phyloP scores from a whole-genome alignment of 2,797 vertebrate species.

The Smutsia gigantea region DNA sequence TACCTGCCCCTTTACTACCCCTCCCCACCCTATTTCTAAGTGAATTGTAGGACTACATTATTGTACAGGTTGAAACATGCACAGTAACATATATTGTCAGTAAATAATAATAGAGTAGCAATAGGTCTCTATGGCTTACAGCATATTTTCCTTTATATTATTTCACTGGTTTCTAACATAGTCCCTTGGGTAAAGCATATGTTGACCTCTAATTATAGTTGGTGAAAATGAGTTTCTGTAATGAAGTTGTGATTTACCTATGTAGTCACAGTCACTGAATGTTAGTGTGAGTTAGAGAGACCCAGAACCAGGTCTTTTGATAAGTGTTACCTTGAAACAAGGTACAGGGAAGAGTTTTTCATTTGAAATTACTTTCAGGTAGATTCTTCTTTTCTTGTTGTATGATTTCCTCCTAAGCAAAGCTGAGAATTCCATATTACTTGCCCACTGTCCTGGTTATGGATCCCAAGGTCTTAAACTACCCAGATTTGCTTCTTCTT shows the following conservation, averaged over 20 bases:
- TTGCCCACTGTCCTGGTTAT: background rate
- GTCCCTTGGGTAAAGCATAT: background rate
- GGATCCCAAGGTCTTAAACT: background rate
- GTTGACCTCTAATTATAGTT: background rate
- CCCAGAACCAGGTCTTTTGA: conserved; percentile 11
- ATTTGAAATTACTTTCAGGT: background rate
- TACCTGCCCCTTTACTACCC: background rate
- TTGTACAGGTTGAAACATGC: background rate
- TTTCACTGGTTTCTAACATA: background rate
- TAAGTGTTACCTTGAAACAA: conserved; percentile 5
- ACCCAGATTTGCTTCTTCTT: background rate
- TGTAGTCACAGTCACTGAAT: background rate
- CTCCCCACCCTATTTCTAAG: background rate
- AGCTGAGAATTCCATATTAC: conserved; percentile 21
- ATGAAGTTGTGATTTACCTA: background rate
- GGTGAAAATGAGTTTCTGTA: conserved; percentile 27
- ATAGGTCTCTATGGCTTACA: background rate
- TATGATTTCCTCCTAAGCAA: background rate
- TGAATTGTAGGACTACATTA: background rate
- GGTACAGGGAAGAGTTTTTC: background rate
- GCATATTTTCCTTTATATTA: conserved; percentile 17
- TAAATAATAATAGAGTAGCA: background rate
- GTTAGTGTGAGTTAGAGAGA: background rate
- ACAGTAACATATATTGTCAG: background rate
- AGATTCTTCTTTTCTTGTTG: background rate